Conservation (phyloP, 2,888 invertebrate species). For the Pollenia amentaria region DNA sequence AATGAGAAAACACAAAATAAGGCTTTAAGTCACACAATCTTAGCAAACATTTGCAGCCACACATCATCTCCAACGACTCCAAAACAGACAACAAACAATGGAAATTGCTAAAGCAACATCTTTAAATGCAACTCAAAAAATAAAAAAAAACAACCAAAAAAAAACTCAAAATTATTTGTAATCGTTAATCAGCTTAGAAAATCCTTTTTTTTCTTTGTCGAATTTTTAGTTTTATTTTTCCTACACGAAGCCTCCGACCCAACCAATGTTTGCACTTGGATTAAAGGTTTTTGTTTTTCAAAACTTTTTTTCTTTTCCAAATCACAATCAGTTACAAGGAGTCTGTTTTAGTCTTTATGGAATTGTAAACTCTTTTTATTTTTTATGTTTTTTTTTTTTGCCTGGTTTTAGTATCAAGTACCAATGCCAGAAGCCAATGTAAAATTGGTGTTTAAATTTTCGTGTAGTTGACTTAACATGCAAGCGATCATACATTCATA, state of each 20-base stretch:
- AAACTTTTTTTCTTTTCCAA: neutral
- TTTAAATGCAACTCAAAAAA: slow-evolving; percentile 26
- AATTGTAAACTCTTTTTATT: slow-evolving; percentile 52
- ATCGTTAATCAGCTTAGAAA: slow-evolving; percentile 71
- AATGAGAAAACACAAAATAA: slow-evolving; percentile 40
- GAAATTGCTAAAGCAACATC: slow-evolving; percentile 21
- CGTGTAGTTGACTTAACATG: slow-evolving; percentile 64
- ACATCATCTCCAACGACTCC: slow-evolving; percentile 40
- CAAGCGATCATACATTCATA: slow-evolving; percentile 45
- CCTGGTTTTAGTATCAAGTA: slow-evolving; percentile 59
- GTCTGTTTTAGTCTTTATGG: slow-evolving; percentile 41
- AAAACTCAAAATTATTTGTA: slow-evolving; percentile 65
- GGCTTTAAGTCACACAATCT: slow-evolving; percentile 66
- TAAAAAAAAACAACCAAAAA: slow-evolving; percentile 8
- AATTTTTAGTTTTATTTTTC: slow-evolving; percentile 20
- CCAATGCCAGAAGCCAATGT: slow-evolving; percentile 74
- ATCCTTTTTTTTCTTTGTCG: slow-evolving; percentile 50
- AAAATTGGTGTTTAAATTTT: slow-evolving; percentile 72
- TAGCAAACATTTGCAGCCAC: slow-evolving; percentile 43
- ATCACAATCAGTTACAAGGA: slow-evolving; percentile 5
- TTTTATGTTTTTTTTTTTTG: neutral
- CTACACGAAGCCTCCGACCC: slow-evolving; percentile 66
- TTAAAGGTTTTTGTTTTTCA: slow-evolving; percentile 49
- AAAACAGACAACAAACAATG: neutral
- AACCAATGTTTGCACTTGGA: slow-evolving; percentile 68